Conservation (phyloP, 2,888 invertebrate species). For the Rotaria sp. region DNA sequence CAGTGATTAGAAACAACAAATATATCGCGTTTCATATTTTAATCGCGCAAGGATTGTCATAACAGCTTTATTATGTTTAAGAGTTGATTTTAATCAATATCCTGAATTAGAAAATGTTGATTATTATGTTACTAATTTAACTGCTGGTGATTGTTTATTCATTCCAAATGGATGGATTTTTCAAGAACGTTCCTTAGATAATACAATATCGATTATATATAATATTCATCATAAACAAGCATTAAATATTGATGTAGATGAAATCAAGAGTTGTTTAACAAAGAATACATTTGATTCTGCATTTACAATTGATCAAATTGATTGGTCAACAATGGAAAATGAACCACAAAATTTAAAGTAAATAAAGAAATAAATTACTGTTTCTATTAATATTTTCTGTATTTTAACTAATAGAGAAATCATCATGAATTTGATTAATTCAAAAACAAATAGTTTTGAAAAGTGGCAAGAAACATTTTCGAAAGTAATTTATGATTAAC, state of each 20-base stretch:
- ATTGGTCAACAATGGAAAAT: not conserved
- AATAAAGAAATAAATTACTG: not conserved
- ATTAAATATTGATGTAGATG: not conserved
- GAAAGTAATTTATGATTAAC: not conserved
- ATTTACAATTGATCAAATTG: not conserved
- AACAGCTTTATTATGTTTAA: too few relatives aligned
- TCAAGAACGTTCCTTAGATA: not conserved
- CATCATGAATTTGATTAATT: not conserved
- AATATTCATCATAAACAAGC: not conserved
- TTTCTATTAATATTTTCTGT: not conserved
- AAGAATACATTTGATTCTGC: not conserved
- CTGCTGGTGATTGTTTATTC: slow-evolving; percentile 42
- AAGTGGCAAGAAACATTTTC: not conserved
- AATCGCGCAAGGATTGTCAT: too few relatives aligned
- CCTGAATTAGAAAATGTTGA: slow-evolving; percentile 38
- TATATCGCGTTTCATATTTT: too few relatives aligned
- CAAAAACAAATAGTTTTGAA: not conserved
- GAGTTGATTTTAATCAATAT: slow-evolving; percentile 40
- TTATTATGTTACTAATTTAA: slow-evolving; percentile 39
- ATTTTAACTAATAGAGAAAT: slow-evolving; percentile 14
- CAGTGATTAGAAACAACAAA: too few relatives aligned
- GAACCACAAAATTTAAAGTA: not conserved
- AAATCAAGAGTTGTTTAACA: not conserved
- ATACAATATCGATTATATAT: not conserved
- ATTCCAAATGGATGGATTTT: slow-evolving; percentile 41